Evolutionary conservation across 2,797 vertebrate species (phyloP), one percentile per base, ranked within the genome.

Genomic region (Cheirogaleus major): DNA sequence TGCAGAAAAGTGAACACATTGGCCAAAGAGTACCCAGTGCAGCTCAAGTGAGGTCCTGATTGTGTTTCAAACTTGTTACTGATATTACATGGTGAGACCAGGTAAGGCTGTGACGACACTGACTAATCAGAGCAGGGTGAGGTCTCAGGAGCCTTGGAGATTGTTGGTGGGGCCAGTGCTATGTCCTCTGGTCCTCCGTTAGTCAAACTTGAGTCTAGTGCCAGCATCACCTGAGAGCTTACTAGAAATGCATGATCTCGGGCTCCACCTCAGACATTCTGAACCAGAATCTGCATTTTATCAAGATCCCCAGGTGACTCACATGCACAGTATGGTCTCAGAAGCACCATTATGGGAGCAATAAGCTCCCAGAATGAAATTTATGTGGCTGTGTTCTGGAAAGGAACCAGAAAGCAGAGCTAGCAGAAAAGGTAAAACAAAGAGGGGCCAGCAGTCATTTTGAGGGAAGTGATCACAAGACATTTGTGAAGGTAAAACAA

Each of bases 361-460:
- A 9, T 2, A 22, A 25, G 38, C n/a, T 61, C 61, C 65, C 55
- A 59, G 59, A 75, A 30, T 55, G 75, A 82, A 73, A 63, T 67
- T 30, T 45, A n/a, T 2, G 30, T 78, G 52, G 35, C 5, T 52
- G 14, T 55, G 8, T 59, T 91, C 79, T 85, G 12, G 48, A 93
- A 90, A 73, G 41, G n/a, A 85, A 41, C 38, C 20, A 32, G 43
- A 89, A 85, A 38, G 20, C 75, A 30, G 41, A 91, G 27, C 30
- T 57, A 20, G 27, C 13, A 57, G 17, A 25, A 23, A 50, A 30
- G n/a, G 18, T 1, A 43, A n/a, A n/a, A n/a, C 35, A 0, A 35
- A 0, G 20, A 20, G 22, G 61, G 43, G 38, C 1, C 22, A 14
- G 7, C 13, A 30, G 23, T 55, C 65, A 0, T 59, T 79, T 72